phyloP scores from a whole-genome alignment of 2,113 vertebrate species.

The Clarias macrocephalus region DNA sequence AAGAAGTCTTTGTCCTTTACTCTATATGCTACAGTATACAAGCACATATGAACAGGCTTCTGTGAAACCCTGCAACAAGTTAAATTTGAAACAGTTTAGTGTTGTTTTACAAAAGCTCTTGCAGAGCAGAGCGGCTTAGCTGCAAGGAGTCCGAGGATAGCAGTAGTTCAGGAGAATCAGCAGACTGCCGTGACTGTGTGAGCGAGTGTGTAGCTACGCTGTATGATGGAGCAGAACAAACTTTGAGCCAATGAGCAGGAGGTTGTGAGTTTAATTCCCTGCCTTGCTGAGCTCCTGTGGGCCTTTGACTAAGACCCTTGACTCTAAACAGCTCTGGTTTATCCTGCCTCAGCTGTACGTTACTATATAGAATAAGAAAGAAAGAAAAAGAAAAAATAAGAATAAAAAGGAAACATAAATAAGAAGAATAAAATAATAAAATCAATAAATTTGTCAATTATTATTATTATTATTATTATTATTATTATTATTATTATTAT shows the following conservation, averaged over 20 bases:
- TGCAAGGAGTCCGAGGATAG: constrained; percentile 1
- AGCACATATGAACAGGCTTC: background rate
- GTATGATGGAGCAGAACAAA: background rate
- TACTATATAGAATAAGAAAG: background rate
- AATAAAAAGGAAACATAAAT: background rate
- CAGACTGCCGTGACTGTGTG: background rate
- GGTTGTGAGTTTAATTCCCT: background rate
- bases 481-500: no score
- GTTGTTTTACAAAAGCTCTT: background rate
- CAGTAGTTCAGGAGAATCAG: background rate
- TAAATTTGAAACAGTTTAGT: background rate
- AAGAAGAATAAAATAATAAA: background rate
- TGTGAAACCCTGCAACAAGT: background rate
- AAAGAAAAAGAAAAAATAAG: background rate
- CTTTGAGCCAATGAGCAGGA: background rate
- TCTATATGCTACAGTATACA: background rate
- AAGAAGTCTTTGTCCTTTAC: constrained; percentile 18
- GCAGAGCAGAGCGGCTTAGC: background rate
- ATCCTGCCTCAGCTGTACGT: no score
- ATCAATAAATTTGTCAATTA: background rate
- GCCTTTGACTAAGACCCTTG: background rate
- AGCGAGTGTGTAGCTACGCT: background rate
- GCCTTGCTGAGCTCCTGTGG: background rate
- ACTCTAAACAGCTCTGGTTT: no score
- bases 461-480: no score